Evolutionary conservation across 2,888 invertebrate species (phyloP), one percentile per base, ranked within the genome.

Genomic region (Ptychoptera albimana): DNA sequence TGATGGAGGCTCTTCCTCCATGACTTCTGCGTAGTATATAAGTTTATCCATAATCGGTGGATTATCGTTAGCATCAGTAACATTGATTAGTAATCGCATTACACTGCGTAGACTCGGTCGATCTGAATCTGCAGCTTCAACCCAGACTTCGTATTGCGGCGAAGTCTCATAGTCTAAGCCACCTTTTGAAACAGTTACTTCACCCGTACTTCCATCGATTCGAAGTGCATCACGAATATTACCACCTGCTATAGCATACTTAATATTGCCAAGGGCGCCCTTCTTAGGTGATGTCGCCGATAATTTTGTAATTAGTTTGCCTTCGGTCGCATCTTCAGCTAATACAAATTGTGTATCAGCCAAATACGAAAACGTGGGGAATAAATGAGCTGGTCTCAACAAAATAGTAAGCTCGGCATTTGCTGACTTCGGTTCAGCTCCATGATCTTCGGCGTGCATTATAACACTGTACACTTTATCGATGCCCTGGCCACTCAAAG

Each of bases 61-160:
- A 62, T 94, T 93, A 59, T 96, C 94, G 61, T 96, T 96, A 6
- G 83, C 79, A 62, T 96, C 94, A 0, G 85, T 84, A 0, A 96
- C 85, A 62, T 84, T 86, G n/a, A 96, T 82, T 50, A 78, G 74
- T 12, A 94, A 67, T 57, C 82, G 76, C 39, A 84, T 73, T 29
- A 86, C 86, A 46, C 82, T 85, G 50, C 86, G 72, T 13, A 92
- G 60, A 1, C 84, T 79, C 1, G 88, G 86, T 43, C 74, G 75
- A 57, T 88, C 88, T 1, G 84, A 83, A 61, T 89, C 89, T 51
- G 78, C 72, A 1, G 89, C 91, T 69, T 89, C 89, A 48, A 93
- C 75, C 92, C 92, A 93, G 29, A 92, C 81, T 64, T 89, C 85
- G 60, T 91, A 92, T 40, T 79, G 71, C 10, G 82, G 78, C 49